Base-by-base conservation (phyloP, 1,140 invertebrate genomes). In the Adoxophyes honmai region DNA sequence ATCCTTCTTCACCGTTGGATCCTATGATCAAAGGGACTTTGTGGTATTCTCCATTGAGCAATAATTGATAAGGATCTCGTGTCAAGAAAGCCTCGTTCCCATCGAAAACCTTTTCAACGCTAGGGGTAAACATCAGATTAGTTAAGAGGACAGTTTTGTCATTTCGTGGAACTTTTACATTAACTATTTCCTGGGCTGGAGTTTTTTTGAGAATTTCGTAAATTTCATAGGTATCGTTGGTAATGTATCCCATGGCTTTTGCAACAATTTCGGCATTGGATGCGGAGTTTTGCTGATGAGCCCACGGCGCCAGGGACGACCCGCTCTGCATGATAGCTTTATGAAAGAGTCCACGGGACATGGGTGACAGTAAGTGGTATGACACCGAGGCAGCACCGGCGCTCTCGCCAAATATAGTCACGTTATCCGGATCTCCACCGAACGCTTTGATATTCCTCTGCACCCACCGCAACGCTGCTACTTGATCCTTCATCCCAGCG, bases 271-370 rank as follows among this genome's bases (percentile, higher is more conserved):
- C 70, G 14, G 85, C 77, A 62, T 77, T 70, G 44, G 64, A 74
- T 0, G 75, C 55, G 2, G 82, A 77, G 33, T 66, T 68, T 16
- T 63, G 76, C 33, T 84, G 69, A 10, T 84, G 73, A 0, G 76
- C 69, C 76, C 81, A 89, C 5, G 84, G 68, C 10, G 73, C 71
- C 15, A 90, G 61, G 0, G 90, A 88, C 0, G 89, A 90, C 8
- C 90, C 91, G 75, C 91, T 91, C 68, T 91, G 90, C 34, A 83
- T 73, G n/a, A 92, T 92, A 2, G 87, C 91, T 21, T 86, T 88
- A 59, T 91, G 87, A 59, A 92, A 92, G 1, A 91, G 64, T 36
- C 90, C 90, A 60, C 76, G 78, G 0, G 90, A 82, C 86, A 90
- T 89, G 5, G 87, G 89, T 5, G 91, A 91, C 10, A 91, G 4